Percentiles rank a stretch among this genome's conserved stretches.
Conservation (phyloP, 1,140 invertebrate species). For the Ostrea edulis region DNA sequence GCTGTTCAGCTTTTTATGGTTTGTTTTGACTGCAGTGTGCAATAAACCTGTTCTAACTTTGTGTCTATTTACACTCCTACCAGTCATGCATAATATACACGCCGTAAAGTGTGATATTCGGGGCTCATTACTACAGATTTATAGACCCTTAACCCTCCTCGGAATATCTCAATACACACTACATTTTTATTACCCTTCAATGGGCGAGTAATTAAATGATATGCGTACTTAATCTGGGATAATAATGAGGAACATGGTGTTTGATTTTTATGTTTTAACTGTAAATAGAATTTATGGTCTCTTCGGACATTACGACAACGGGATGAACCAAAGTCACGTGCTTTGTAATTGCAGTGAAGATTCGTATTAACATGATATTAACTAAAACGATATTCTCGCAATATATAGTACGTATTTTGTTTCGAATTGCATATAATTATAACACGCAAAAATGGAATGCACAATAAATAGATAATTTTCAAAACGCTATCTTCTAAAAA, state of each 20-base stretch:
- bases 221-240: slow-evolving; percentile 16
- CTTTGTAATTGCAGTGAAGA: not conserved
- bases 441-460: too few species aligned
- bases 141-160: slow-evolving; percentile 30
- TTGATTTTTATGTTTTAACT: slow-evolving; percentile 38
- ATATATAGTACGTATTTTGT: too few species aligned
- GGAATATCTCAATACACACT: slow-evolving; percentile 11
- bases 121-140: slow-evolving; percentile 28
- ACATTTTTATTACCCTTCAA: slow-evolving; percentile 32
- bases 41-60: slow-evolving; percentile 30
- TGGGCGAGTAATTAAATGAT: slow-evolving; percentile 30
- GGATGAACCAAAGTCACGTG: slow-evolving; percentile 1
- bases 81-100: slow-evolving; percentile 24
- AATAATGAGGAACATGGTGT: slow-evolving; percentile 30
- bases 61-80: slow-evolving; percentile 24
- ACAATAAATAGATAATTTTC: too few species aligned
- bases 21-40: slow-evolving; percentile 33
- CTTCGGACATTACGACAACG: not conserved
- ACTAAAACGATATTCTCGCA: too few species aligned
- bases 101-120: slow-evolving; percentile 18
- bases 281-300: slow-evolving; percentile 30
- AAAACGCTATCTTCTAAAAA: too few species aligned
- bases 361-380: not conserved
- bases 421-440: too few species aligned
- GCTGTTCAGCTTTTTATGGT: not conserved